Percentiles rank a stretch among this genome's conserved stretches.
phyloP scores from a whole-genome alignment of 2,888 invertebrate genomes.

The Deilephila elpenor region DNA sequence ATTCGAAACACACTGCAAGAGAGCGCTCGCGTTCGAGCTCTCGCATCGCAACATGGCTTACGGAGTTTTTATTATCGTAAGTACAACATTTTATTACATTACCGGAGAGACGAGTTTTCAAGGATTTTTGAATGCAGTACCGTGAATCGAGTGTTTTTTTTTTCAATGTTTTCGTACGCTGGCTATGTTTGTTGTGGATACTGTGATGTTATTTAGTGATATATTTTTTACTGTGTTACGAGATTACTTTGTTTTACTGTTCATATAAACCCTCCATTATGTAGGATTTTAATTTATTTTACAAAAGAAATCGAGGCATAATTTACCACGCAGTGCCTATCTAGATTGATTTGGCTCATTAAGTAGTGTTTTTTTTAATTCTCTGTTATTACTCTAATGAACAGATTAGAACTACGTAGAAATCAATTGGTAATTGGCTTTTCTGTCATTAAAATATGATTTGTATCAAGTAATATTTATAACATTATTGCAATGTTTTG shows the following conservation, averaged over 20 bases:
- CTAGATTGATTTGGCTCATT: too few species aligned
- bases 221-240: not conserved
- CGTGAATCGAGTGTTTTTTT: conserved; percentile 17
- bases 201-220: not conserved
- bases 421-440: too few species aligned
- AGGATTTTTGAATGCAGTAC: conserved; percentile 20
- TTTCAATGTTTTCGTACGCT: conserved; percentile 4
- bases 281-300: too few species aligned
- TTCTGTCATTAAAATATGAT: too few species aligned
- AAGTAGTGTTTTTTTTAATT: too few species aligned
- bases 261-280: too few species aligned
- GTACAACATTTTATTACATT: conserved; percentile 26
- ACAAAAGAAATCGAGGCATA: too few species aligned
- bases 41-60: not conserved
- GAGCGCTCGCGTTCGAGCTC: not conserved
- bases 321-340: too few species aligned
- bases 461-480: too few species aligned
- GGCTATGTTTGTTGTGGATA: not conserved
- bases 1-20: not conserved
- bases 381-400: too few species aligned
- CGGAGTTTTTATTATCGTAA: conserved; percentile 33
- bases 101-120: conserved; percentile 11
- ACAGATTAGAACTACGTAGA: too few species aligned
- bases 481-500: too few species aligned
- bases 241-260: not conserved